Evolutionary conservation across 2,113 vertebrate species (phyloP).

Genomic region (Accipiter cooperii): DNA sequence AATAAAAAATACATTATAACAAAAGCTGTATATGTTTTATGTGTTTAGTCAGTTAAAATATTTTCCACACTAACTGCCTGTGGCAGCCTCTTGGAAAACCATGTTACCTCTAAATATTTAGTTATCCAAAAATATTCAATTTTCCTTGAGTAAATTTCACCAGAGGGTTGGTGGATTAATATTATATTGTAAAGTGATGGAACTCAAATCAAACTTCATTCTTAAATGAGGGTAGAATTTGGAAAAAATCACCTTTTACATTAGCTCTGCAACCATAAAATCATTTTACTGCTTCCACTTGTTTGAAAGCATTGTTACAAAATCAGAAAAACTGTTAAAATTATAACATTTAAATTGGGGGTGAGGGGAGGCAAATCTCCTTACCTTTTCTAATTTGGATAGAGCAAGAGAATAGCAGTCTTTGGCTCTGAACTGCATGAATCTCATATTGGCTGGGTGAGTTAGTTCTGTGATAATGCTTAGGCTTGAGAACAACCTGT

Average conservation of each 20-base stretch:
- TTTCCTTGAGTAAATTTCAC: background rate
- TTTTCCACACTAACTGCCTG: background rate
- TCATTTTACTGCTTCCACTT: background rate
- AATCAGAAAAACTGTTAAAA: background rate
- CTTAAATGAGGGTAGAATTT: background rate
- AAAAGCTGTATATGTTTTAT: background rate
- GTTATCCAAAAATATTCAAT: background rate
- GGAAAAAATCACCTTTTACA: rapidly evolving
- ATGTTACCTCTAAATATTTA: background rate
- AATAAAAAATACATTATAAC: background rate
- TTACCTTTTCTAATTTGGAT: slow-evolving; percentile 95
- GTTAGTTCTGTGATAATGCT: slow-evolving; percentile 98
- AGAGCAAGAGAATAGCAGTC: slow-evolving; percentile 96
- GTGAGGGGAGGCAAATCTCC: background rate
- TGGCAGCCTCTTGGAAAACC: background rate
- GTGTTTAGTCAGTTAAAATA: background rate
- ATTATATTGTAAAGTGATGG: background rate
- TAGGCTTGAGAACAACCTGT: slow-evolving; percentile 92
- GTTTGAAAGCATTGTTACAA: background rate
- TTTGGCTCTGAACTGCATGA: slow-evolving; percentile 98
- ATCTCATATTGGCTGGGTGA: slow-evolving; percentile 96
- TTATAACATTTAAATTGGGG: background rate
- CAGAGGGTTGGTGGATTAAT: background rate
- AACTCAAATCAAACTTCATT: background rate
- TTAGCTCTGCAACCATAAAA: background rate